A percentile compares a stretch with the other conserved stretches of the same genome.
phyloP scores from a whole-genome alignment of 2,113 vertebrate species.

The Indicator indicator region DNA sequence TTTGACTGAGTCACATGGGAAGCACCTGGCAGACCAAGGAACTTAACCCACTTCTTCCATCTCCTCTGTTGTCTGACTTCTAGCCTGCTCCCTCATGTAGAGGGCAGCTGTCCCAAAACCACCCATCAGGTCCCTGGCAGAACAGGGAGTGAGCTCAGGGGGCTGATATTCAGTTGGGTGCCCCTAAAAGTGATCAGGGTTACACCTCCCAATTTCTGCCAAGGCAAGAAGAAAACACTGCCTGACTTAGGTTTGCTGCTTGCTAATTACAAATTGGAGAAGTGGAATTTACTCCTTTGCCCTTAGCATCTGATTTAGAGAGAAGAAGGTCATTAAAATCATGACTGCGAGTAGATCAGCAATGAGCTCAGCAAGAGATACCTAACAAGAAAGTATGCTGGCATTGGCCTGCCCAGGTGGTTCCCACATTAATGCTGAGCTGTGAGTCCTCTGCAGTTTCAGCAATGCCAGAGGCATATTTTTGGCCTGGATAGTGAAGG shows the following conservation, averaged over 20 bases:
- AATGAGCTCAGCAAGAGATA: not conserved
- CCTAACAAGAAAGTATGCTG: not conserved
- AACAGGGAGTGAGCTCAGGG: not conserved
- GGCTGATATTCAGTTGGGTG: not conserved
- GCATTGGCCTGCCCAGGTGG: not conserved
- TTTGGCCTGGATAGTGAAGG: not conserved
- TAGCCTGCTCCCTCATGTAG: not conserved
- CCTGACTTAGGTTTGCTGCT: not conserved
- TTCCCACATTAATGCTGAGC: not conserved
- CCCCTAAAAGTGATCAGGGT: not conserved
- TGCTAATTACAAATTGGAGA: not conserved
- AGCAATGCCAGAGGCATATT: not conserved
- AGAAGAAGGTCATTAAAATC: slow-evolving; percentile 34
- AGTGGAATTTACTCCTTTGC: not conserved
- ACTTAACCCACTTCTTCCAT: not conserved
- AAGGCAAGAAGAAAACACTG: not conserved
- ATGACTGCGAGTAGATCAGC: slow-evolving; percentile 28
- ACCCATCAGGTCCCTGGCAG: not conserved
- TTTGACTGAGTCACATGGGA: not conserved
- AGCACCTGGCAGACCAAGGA: not conserved
- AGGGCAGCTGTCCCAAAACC: not conserved
- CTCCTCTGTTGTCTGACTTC: slow-evolving; percentile 3
- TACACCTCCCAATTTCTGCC: not conserved
- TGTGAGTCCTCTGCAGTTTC: not conserved
- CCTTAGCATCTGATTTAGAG: slow-evolving; percentile 44